Conservation (phyloP, 2,797 vertebrate genomes). For the Micrastur ruficollis region DNA sequence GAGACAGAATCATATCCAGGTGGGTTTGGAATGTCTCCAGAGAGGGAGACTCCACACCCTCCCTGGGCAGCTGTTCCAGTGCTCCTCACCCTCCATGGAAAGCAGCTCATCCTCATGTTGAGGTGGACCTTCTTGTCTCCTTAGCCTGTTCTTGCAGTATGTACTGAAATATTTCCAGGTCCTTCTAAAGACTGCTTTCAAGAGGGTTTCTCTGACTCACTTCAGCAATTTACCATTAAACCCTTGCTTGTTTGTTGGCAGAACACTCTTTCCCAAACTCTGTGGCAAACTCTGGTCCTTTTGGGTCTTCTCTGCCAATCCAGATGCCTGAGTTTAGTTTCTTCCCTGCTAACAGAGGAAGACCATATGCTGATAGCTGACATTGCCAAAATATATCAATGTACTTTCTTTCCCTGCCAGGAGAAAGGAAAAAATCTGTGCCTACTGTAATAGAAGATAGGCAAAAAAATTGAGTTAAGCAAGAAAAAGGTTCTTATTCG, state of each 20-base stretch:
- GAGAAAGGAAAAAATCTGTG: background rate
- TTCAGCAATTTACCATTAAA: background rate
- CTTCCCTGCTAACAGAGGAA: slow-evolving; percentile 2
- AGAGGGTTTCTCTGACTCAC: background rate
- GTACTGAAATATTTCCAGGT: background rate
- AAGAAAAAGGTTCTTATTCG: background rate
- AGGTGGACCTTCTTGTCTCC: background rate
- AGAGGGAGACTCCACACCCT: too few relatives aligned
- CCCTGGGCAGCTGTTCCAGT: too few relatives aligned
- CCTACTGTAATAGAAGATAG: background rate
- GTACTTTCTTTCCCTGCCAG: background rate
- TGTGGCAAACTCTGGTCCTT: background rate
- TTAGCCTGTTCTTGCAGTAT: background rate
- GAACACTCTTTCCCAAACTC: background rate
- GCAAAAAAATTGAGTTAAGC: background rate
- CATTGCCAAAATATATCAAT: slow-evolving; percentile 21
- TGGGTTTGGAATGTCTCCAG: too few relatives aligned
- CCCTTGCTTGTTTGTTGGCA: slow-evolving; percentile 10
- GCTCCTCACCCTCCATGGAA: too few relatives aligned
- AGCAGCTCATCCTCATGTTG: too few relatives aligned
- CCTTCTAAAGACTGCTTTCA: background rate
- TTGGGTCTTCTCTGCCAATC: background rate
- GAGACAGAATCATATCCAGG: too few relatives aligned
- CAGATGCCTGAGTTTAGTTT: slow-evolving; percentile 18
- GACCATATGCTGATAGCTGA: slow-evolving; percentile 34